Conservation (phyloP, 2,113 vertebrate genomes). For the Eupsittula cactorum region DNA sequence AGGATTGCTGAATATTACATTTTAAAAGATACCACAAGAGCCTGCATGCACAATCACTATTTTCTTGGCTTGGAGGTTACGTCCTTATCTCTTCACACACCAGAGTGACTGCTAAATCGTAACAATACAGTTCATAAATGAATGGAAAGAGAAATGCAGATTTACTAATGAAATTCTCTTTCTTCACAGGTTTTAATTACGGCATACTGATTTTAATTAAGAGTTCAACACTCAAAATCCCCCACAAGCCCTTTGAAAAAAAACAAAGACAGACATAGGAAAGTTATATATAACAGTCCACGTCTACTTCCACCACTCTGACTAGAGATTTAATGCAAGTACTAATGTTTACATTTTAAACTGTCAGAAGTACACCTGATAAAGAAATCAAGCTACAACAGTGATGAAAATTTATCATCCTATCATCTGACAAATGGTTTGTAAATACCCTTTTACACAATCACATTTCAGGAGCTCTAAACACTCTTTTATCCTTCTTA, state of each 20-base stretch:
- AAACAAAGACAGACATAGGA: neutral
- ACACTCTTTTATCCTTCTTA: constrained; percentile 64
- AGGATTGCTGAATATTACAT: neutral
- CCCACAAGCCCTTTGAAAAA: neutral
- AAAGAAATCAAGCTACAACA: neutral
- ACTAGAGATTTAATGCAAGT: neutral
- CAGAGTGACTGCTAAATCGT: neutral
- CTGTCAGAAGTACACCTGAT: neutral
- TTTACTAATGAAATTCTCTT: neutral
- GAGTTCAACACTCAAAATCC: neutral
- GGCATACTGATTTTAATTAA: neutral
- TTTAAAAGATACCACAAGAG: neutral
- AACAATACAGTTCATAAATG: neutral
- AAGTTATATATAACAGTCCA: neutral
- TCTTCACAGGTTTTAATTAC: neutral
- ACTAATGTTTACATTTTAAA: neutral
- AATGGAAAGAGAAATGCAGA: neutral
- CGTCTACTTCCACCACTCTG: neutral
- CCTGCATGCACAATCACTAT: neutral
- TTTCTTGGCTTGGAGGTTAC: neutral
- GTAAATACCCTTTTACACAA: neutral
- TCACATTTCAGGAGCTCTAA: neutral
- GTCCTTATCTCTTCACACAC: neutral
- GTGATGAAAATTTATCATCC: neutral
- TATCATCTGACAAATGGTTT: neutral